Conservation (phyloP, 1,140 invertebrate species). For the Pseudomyrmex pallidus region DNA sequence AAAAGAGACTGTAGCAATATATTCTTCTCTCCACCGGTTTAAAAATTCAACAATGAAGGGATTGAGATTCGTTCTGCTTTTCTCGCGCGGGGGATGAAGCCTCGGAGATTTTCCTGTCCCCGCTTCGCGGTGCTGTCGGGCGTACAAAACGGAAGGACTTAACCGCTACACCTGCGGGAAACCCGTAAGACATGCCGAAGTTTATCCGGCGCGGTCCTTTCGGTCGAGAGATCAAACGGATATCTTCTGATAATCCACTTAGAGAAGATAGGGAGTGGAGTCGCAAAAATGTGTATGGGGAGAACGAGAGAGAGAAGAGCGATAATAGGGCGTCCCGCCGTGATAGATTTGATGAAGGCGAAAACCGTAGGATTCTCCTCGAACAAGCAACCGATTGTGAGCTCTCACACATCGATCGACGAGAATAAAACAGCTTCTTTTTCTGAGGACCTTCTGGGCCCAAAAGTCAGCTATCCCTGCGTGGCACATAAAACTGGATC, state of each 20-base stretch:
- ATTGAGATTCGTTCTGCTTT: slow-evolving; percentile 1
- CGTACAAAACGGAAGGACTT: slow-evolving; percentile 62
- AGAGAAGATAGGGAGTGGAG: slow-evolving; percentile 52
- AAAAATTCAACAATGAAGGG: slow-evolving; percentile 6
- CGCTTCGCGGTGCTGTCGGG: slow-evolving; percentile 33
- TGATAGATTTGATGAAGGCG: slow-evolving; percentile 60
- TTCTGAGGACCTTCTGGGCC: slow-evolving; percentile 1
- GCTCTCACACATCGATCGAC: slow-evolving; percentile 55
- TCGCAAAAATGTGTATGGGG: slow-evolving; percentile 40
- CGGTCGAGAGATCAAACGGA: slow-evolving; percentile 74
- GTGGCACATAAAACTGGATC: slow-evolving; percentile 23
- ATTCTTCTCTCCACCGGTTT: not conserved
- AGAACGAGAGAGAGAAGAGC: slow-evolving; percentile 41
- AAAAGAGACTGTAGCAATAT: not conserved
- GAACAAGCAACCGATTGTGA: slow-evolving; percentile 59
- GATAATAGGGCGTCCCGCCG: slow-evolving; percentile 69
- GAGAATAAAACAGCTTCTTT: slow-evolving; percentile 50
- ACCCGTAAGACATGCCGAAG: slow-evolving; percentile 62
- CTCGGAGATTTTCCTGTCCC: slow-evolving; percentile 36
- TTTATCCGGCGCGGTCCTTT: slow-evolving; percentile 66
- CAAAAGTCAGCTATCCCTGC: slow-evolving; percentile 46
- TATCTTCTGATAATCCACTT: slow-evolving; percentile 76
- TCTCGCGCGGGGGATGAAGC: slow-evolving; percentile 46
- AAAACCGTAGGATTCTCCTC: slow-evolving; percentile 59
- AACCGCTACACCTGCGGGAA: slow-evolving; percentile 63